Evolutionary conservation across 1,140 invertebrate genomes (phyloP).

Genomic region (Meloidogyne chitwoodi): DNA sequence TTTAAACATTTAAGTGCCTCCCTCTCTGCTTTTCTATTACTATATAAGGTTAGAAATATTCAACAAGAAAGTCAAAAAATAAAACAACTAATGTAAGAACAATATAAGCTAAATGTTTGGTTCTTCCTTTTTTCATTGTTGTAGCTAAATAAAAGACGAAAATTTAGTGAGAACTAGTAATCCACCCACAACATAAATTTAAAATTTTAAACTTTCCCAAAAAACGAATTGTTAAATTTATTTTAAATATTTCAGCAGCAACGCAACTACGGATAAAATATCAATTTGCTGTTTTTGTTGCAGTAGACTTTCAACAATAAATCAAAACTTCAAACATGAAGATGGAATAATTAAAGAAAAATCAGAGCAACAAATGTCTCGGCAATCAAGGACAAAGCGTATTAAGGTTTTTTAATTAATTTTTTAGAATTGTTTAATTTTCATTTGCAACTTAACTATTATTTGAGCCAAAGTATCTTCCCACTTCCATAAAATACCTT

Average conservation of each 20-base stretch:
- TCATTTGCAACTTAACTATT: too few species aligned
- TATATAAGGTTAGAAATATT: too few species aligned
- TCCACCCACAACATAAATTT: neutral
- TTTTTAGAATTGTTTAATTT: neutral
- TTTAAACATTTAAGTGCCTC: neutral
- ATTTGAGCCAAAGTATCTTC: too few species aligned
- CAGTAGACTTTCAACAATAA: too few species aligned
- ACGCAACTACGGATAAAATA: neutral
- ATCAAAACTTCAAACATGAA: too few species aligned
- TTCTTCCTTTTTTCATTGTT: neutral
- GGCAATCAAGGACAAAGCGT: neutral
- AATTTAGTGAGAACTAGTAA: neutral
- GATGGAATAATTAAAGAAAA: neutral
- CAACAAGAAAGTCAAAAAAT: neutral
- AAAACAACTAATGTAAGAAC: neutral
- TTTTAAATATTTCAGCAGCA: too few species aligned
- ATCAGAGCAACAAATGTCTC: neutral
- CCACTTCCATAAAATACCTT: too few species aligned
- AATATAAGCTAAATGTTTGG: neutral
- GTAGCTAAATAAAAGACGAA: neutral
- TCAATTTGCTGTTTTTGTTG: too few species aligned
- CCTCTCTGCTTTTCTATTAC: too few species aligned
- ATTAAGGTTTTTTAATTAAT: neutral
- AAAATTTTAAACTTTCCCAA: too few species aligned
- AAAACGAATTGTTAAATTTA: too few species aligned